Percentiles rank a stretch among this genome's conserved stretches.
Conservation (phyloP, 2,797 vertebrate species). For the Schizopygopsis pylzovi region DNA sequence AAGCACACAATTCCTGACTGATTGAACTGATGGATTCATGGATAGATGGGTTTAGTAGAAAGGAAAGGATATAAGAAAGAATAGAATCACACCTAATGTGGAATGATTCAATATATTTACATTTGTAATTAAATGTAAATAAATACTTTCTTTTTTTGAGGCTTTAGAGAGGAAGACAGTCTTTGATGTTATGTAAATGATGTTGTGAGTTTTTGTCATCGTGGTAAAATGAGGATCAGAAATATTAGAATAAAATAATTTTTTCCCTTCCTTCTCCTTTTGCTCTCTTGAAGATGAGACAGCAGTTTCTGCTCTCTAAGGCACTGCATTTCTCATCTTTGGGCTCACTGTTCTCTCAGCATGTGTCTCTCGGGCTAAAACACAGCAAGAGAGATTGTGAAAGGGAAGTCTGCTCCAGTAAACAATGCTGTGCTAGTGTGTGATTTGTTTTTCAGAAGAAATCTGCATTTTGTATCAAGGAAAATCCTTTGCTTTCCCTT, state of each 20-base stretch:
- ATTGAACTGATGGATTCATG: constrained; percentile 17
- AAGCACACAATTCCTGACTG: constrained; percentile 17
- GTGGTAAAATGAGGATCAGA: not conserved
- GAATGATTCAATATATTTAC: not conserved
- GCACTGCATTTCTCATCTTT: not conserved
- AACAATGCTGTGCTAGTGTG: not conserved
- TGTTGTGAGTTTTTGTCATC: not conserved
- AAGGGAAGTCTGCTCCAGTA: constrained; percentile 4
- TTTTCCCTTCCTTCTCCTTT: not conserved
- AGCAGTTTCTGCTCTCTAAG: constrained; percentile 26
- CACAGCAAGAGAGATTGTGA: not conserved
- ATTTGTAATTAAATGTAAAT: not conserved
- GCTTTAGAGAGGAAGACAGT: not conserved
- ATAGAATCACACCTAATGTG: not conserved
- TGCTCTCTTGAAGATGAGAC: constrained; percentile 1
- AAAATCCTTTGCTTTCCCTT: not conserved
- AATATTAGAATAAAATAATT: constrained; percentile 4
- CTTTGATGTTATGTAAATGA: constrained; percentile 21
- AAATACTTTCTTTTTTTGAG: not conserved
- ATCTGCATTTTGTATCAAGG: not conserved
- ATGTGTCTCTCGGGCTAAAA: constrained; percentile 1
- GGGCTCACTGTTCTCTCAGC: constrained; percentile 31
- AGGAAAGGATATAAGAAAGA: not conserved
- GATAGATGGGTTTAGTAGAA: constrained; percentile 6
- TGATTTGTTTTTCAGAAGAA: not conserved